Base-by-base conservation (phyloP, 1,140 invertebrate genomes). In the Drosophila fuyamai region DNA sequence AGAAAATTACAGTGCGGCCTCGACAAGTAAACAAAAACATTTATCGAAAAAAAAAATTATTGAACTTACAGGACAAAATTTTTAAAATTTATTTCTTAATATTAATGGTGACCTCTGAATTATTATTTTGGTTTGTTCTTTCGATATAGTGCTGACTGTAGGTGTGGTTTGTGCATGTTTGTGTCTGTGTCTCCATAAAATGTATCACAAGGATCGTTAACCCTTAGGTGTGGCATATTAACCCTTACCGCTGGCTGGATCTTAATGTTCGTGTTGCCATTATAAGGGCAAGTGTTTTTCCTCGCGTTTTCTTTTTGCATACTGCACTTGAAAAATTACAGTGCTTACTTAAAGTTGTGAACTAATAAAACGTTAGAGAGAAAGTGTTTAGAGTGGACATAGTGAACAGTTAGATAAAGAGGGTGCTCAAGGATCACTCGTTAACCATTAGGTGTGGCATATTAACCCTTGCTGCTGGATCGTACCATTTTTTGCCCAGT, bases 141-240 rank as follows among this genome's bases (percentile, higher is more conserved):
- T 2, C n/a, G 12, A 35, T 14, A 10, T 8, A 67, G 63, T 65
- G 63, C 23, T 67, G 18, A 62, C 14, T 62, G 59, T 62, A 48
- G 27, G 53, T 40, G 38, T 18, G 12, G 27, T 29, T 23, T 56
- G 18, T 56, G 40, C 5, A 18, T 10, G 27, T 23, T 16, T 41
- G 16, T 2, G 63, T 50, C 35, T 14, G 41, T 46, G 27, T 47
- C 41, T 58, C 41, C 40, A 43, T 29, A 14, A 18, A 46, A 41
- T 36, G 23, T 66, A 40, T 48, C 41, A 29, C 32, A 35, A 46
- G 62, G 62, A 62, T 61, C 57, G 56, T 46, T 65, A 65, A 61
- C 57, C 56, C 62, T 59, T 66, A 67, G 65, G 65, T 68, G 47
- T 67, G 62, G 62, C 65, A 63, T 36, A 63, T 44, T 44, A 65